Base-by-base conservation (phyloP, 1,140 invertebrate genomes). In the Cyphomyrmex costatus region DNA sequence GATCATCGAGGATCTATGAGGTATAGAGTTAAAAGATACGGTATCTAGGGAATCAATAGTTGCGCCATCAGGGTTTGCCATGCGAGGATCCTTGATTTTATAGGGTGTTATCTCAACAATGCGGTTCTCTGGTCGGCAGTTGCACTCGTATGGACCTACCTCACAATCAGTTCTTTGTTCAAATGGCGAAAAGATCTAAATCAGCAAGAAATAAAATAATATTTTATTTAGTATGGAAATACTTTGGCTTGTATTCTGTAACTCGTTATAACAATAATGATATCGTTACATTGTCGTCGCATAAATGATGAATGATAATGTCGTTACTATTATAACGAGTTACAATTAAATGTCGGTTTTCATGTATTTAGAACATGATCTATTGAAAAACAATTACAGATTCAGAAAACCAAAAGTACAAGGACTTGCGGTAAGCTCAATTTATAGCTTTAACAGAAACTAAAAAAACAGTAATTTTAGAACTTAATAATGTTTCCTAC, bases 301-400 rank as follows among this genome's bases (percentile, higher is more conserved):
- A n/a, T n/a, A n/a, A n/a, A n/a, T n/a, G n/a, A n/a, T n/a, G n/a
- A n/a, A n/a, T n/a, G n/a, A n/a, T n/a, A n/a, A n/a, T n/a, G 36
- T 42, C 8, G 8, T 42, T 42, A 42, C 10, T 42, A 10, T 42
- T 42, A 42, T 10, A 42, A 42, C 8, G 8, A 42, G 36, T 42
- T 42, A 10, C 2, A 42, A n/a, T n/a, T n/a, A n/a, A n/a, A n/a
- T n/a, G n/a, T n/a, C n/a, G 10, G 10, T 42, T 2, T 42, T 42
- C 10, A 42, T 42, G 10, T 42, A 10, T n/a, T n/a, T 42, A 42
- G 8, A 33, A 56, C n/a, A 56, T 46, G 19, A 36, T 0, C 27
- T 0, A 79, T 80, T 70, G 24, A 16, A 80, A 68, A 51, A 68
- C 14, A 21, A 19, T 27, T 73, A 10, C 27, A 56, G 4, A 68